Conservation (phyloP, 1,140 invertebrate species). For the Diabrotica undecimpunctata region DNA sequence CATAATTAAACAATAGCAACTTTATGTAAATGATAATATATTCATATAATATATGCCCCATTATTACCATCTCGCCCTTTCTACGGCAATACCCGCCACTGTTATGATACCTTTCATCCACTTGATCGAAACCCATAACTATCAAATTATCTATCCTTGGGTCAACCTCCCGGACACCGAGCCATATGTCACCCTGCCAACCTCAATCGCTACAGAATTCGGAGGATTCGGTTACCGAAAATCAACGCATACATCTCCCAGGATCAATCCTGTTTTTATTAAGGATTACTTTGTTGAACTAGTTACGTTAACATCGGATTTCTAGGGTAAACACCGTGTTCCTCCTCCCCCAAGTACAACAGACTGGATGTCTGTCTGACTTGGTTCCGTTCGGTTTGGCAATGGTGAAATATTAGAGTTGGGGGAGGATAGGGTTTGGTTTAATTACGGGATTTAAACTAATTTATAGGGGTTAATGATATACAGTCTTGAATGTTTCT, state of each 20-base stretch:
- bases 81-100: no score
- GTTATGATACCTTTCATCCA: neutral
- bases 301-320: neutral
- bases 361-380: neutral
- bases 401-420: no score
- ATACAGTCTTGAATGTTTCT: no score
- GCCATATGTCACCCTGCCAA: neutral
- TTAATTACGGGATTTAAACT: no score
- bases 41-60: no score
- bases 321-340: neutral
- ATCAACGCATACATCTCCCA: neutral
- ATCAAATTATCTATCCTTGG: neutral
- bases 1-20: no score
- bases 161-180: neutral
- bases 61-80: no score
- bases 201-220: neutral
- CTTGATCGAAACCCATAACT: neutral
- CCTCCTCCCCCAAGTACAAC: neutral
- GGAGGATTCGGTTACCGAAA: neutral
- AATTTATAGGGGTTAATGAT: no score
- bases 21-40: no score
- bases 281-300: constrained; percentile 2
- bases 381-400: no score
- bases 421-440: no score
- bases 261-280: constrained; percentile 2